Evolutionary conservation across 1,140 invertebrate genomes (phyloP).

Genomic region (Rhopalosiphum padi): DNA sequence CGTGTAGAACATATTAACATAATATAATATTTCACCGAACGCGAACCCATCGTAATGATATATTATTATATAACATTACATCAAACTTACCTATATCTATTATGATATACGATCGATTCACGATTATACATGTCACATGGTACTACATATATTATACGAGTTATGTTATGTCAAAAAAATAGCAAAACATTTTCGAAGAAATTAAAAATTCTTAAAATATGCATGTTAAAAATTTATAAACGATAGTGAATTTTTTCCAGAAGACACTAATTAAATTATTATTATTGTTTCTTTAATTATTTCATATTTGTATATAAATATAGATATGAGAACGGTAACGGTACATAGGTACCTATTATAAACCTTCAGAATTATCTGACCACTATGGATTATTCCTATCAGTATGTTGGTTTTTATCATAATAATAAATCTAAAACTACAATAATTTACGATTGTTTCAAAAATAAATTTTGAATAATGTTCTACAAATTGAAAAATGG

Average conservation of each 20-base stretch:
- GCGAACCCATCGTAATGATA: not conserved
- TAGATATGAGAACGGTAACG: not conserved
- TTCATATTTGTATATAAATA: not conserved
- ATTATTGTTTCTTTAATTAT: no score
- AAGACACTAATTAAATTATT: not conserved
- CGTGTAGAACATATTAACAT: not conserved
- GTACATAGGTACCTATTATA: no score
- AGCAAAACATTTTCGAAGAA: not conserved
- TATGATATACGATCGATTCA: not conserved
- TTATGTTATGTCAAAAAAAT: not conserved
- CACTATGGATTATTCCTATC: no score
- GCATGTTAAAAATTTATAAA: not conserved
- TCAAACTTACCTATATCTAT: not conserved
- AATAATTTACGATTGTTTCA: no score
- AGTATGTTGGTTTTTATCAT: no score
- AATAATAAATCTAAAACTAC: no score
- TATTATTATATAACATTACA: not conserved
- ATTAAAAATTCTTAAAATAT: not conserved
- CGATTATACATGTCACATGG: not conserved
- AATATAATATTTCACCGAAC: conserved; percentile 18
- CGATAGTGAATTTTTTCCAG: not conserved
- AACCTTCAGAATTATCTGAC: not conserved
- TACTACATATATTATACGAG: not conserved
- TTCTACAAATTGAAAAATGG: no score
- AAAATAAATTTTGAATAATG: no score